These are phyloP conservation scores for Drosophila novamexicana DNA, from an alignment of 1,140 invertebrate species.

Conservation along the genomic window DNA sequence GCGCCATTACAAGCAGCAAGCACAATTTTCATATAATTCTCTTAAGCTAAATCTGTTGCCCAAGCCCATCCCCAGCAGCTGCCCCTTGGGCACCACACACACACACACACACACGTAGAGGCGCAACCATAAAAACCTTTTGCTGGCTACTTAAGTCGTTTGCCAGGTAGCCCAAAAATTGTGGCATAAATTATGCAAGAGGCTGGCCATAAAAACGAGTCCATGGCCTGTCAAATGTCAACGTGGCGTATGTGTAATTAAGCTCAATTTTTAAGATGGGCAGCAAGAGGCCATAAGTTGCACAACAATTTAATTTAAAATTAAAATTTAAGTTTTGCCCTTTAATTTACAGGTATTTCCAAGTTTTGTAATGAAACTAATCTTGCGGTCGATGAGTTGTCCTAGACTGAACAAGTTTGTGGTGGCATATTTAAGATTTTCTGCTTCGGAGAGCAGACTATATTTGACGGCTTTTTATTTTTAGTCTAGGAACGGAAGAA, in stretches of 20 bases:
- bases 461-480: no score
- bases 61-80: neutral
- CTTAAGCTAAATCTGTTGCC: conserved; percentile 71
- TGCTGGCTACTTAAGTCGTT: conserved; percentile 69
- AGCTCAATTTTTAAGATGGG: conserved; percentile 18
- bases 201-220: conserved; percentile 62
- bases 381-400: neutral
- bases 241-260: conserved; percentile 73
- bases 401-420: neutral
- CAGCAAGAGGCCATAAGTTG: neutral
- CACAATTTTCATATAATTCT: conserved; percentile 65
- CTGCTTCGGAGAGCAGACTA: no score
- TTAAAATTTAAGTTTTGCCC: neutral
- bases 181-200: conserved; percentile 73
- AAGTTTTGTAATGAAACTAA: neutral
- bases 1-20: no score
- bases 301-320: conserved; percentile 5
- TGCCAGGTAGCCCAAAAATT: conserved; percentile 49
- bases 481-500: no score
- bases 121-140: conserved; percentile 63
- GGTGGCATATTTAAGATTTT: neutral
- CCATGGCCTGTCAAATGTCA: conserved; percentile 60
- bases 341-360: neutral
- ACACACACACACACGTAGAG: conserved; percentile 34
- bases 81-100: conserved; percentile 25